Conservation (phyloP, 2,113 vertebrate genomes). For the Eidolon helvum region DNA sequence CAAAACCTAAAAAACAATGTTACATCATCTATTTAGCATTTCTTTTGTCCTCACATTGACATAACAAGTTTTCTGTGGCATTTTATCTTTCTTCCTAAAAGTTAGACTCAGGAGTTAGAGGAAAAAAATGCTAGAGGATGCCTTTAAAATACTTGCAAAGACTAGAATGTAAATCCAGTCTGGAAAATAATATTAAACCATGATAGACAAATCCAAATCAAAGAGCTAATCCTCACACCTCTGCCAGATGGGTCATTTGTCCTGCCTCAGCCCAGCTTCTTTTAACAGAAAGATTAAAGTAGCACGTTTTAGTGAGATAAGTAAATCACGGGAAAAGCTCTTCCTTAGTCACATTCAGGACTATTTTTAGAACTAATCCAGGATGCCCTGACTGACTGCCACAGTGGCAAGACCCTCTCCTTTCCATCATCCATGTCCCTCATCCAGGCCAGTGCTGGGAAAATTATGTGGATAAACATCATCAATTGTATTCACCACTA, state of each 20-base stretch:
- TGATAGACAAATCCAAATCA: slow-evolving; percentile 67
- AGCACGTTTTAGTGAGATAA: slow-evolving; percentile 66
- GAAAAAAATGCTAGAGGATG: slow-evolving; percentile 2
- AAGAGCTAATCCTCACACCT: slow-evolving; percentile 60
- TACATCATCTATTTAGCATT: not conserved
- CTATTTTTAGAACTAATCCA: slow-evolving; percentile 65
- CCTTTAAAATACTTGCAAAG: slow-evolving; percentile 41
- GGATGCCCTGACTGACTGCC: slow-evolving; percentile 2
- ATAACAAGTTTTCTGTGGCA: not conserved
- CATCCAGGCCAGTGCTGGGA: not conserved
- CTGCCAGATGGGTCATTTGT: slow-evolving; percentile 66
- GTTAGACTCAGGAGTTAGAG: not conserved
- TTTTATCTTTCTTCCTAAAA: slow-evolving; percentile 39
- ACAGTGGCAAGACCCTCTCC: not conserved
- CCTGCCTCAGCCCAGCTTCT: slow-evolving; percentile 32
- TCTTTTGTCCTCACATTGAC: not conserved
- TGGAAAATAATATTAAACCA: slow-evolving; percentile 48
- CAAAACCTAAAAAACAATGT: not conserved
- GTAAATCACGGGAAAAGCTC: slow-evolving; percentile 41
- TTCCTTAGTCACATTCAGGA: slow-evolving; percentile 45
- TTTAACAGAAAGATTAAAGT: slow-evolving; percentile 69
- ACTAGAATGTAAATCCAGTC: slow-evolving; percentile 59
- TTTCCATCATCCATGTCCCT: not conserved
- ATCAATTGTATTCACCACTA: not conserved
- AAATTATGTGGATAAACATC: not conserved